These are phyloP conservation scores for Acleris sparsana DNA, from an alignment of 2,888 invertebrate species.

Conservation along the genomic window DNA sequence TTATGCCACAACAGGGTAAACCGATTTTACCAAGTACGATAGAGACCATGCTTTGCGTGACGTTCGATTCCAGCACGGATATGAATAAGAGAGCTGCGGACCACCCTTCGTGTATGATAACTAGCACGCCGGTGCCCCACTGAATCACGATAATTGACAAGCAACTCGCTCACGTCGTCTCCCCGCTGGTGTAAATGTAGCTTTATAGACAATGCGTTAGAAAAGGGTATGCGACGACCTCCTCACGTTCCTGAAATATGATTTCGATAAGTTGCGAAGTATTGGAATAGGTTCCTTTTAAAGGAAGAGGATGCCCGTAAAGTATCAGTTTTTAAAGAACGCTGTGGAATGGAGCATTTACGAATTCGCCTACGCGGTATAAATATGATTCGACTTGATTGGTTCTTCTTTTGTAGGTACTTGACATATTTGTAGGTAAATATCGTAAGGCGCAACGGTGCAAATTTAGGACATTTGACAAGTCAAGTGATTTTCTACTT, in stretches of 20 bases:
- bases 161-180: constrained; percentile 33
- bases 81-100: constrained; percentile 30
- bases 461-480: too few species aligned
- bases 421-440: too few species aligned
- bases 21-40: too few species aligned
- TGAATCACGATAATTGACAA: constrained; percentile 35
- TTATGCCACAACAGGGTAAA: too few species aligned
- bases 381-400: too few species aligned
- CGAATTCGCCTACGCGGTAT: too few species aligned
- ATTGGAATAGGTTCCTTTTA: constrained; percentile 74
- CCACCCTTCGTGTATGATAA: constrained; percentile 26
- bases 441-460: too few species aligned
- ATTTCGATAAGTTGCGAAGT: constrained; percentile 80
- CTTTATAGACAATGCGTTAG: constrained; percentile 68
- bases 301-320: constrained; percentile 50
- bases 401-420: too few species aligned
- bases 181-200: constrained; percentile 52
- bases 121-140: constrained; percentile 28
- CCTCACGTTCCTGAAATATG: constrained; percentile 80
- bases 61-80: constrained; percentile 18
- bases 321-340: background rate
- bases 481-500: too few species aligned
- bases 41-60: constrained; percentile 14
- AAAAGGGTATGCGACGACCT: constrained; percentile 74
- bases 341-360: background rate